phyloP scores from a whole-genome alignment of 2,113 vertebrate species.

The Gallinago undulata region DNA sequence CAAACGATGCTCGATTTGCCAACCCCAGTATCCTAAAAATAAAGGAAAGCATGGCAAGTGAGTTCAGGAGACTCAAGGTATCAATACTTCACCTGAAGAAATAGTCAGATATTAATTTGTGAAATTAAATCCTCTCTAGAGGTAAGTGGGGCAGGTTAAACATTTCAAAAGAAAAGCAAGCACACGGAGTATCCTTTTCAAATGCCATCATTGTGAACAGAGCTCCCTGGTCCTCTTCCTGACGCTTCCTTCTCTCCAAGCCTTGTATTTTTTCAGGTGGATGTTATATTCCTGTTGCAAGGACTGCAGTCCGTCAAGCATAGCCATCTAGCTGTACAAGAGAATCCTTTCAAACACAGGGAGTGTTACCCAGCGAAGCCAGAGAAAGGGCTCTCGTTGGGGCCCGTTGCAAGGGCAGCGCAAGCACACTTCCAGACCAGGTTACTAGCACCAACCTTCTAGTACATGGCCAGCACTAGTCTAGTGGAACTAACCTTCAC shows the following conservation, averaged over 20 bases:
- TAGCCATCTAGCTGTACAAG: neutral
- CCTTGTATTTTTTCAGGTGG: neutral
- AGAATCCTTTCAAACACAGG: neutral
- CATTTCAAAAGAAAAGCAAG: neutral
- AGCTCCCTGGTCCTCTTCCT: neutral
- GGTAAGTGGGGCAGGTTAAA: neutral
- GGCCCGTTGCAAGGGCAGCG: neutral
- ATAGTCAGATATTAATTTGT: neutral
- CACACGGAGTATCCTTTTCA: neutral
- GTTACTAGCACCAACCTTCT: neutral
- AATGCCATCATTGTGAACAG: neutral
- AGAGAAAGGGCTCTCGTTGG: neutral
- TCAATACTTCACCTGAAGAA: neutral
- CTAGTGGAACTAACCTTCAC: neutral
- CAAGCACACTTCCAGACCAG: neutral
- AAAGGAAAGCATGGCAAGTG: constrained; percentile 11
- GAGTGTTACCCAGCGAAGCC: neutral
- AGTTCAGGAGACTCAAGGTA: neutral
- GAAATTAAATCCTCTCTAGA: neutral
- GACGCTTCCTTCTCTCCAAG: neutral
- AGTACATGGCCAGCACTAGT: neutral
- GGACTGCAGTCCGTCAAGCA: neutral
- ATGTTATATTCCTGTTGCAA: neutral
- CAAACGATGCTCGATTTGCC: constrained; percentile 98
- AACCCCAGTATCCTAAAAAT: constrained; percentile 92